A percentile compares a stretch with the other conserved stretches of the same genome.
phyloP scores from a whole-genome alignment of 1,140 invertebrate species.

The Zophobas morio region DNA sequence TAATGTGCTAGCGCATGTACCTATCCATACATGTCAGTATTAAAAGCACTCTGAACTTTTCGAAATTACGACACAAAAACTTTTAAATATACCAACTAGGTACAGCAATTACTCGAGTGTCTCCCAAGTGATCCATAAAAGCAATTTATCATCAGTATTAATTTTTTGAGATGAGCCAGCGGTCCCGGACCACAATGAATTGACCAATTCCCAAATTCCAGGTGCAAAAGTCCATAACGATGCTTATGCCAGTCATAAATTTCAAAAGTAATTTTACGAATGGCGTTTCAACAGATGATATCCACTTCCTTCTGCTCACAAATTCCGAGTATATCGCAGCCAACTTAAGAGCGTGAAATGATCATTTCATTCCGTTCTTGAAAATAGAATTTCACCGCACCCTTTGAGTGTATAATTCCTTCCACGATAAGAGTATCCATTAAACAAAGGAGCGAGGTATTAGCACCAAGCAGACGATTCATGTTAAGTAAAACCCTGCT shows the following conservation, averaged over 20 bases:
- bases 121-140: too few species aligned
- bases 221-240: slow-evolving; percentile 2
- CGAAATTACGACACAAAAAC: too few species aligned
- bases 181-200: too few species aligned
- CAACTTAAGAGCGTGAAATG: slow-evolving; percentile 35
- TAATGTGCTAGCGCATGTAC: too few species aligned
- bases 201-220: neutral
- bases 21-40: too few species aligned
- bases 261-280: slow-evolving; percentile 12
- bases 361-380: slow-evolving; percentile 8
- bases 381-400: slow-evolving; percentile 14
- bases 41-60: too few species aligned
- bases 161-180: too few species aligned
- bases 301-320: slow-evolving; percentile 13
- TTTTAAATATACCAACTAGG: too few species aligned
- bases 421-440: slow-evolving; percentile 22
- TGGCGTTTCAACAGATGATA: slow-evolving; percentile 29
- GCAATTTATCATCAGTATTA: too few species aligned
- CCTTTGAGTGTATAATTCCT: slow-evolving; percentile 35
- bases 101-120: too few species aligned
- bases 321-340: slow-evolving; percentile 13
- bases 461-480: neutral
- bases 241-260: slow-evolving; percentile 21
- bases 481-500: slow-evolving; percentile 11
- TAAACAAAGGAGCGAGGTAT: slow-evolving; percentile 22